Conservation (phyloP, 2,888 invertebrate species). For the Alentia gelatinosa region DNA sequence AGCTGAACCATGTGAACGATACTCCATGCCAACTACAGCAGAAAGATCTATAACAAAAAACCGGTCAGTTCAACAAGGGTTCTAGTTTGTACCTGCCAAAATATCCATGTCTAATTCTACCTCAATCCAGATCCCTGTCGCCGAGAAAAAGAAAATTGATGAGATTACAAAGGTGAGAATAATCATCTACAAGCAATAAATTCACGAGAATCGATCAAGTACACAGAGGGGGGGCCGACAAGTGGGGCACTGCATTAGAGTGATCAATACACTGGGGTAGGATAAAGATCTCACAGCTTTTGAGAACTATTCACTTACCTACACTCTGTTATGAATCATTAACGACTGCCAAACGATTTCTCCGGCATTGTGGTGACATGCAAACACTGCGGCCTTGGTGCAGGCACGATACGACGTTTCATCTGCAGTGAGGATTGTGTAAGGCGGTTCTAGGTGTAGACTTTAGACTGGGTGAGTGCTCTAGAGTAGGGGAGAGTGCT, state of each 20-base stretch:
- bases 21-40: neutral
- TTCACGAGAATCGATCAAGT: neutral
- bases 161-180: neutral
- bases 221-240: neutral
- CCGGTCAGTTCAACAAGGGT: no score
- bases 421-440: neutral
- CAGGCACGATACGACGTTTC: no score
- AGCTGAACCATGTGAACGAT: neutral
- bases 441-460: neutral
- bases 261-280: neutral
- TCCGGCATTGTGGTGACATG: neutral
- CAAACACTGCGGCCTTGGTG: neutral
- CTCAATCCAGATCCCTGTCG: neutral
- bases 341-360: neutral
- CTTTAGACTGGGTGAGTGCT: neutral
- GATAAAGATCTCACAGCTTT: neutral
- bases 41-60: no score
- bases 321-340: neutral
- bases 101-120: no score
- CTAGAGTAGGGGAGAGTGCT: neutral
- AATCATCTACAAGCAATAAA: neutral
- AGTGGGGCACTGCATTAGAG: neutral
- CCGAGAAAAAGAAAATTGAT: neutral
- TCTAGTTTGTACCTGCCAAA: no score
- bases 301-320: neutral